Evolutionary conservation across 1,140 invertebrate species (phyloP).

Genomic region (Hylaeus anthracinus): DNA sequence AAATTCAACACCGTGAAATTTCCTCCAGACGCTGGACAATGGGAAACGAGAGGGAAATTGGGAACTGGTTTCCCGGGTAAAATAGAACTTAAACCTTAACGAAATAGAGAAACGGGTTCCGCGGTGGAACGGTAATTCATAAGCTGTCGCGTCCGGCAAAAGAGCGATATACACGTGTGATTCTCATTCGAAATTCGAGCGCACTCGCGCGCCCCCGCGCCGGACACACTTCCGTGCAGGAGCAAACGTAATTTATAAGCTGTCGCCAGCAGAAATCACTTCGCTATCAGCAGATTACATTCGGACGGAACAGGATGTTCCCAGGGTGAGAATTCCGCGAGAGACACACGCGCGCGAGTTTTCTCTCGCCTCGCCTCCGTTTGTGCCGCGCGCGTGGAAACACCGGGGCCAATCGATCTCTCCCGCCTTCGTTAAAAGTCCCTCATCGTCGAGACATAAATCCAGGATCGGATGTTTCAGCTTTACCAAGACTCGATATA

Average conservation of each 20-base stretch:
- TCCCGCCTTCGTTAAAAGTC: conserved; percentile 53
- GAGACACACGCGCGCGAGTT: neutral
- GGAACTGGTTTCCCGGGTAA: neutral
- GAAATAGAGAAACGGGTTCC: conserved; percentile 9
- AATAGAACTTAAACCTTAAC: conserved; percentile 20
- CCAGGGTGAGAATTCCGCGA: conserved; percentile 30
- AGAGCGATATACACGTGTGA: conserved; percentile 22
- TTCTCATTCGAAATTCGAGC: conserved; percentile 35
- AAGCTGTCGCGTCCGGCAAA: conserved; percentile 30
- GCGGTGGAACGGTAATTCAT: conserved; percentile 32
- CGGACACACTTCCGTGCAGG: conserved; percentile 3
- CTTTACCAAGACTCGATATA: conserved; percentile 43
- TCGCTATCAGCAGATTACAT: conserved; percentile 46
- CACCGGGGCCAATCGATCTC: conserved; percentile 30
- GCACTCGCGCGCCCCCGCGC: neutral
- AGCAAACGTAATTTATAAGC: conserved; percentile 63
- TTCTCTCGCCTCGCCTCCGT: neutral
- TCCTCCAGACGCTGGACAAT: neutral
- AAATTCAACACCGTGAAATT: neutral
- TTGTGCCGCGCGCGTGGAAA: neutral
- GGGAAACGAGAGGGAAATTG: conserved; percentile 1
- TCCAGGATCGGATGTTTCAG: conserved; percentile 36
- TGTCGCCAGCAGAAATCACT: conserved; percentile 52
- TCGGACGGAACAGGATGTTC: conserved; percentile 39
- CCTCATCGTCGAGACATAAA: conserved; percentile 53